Conservation (phyloP, 1,140 invertebrate genomes). For the Drosophila persimilis region DNA sequence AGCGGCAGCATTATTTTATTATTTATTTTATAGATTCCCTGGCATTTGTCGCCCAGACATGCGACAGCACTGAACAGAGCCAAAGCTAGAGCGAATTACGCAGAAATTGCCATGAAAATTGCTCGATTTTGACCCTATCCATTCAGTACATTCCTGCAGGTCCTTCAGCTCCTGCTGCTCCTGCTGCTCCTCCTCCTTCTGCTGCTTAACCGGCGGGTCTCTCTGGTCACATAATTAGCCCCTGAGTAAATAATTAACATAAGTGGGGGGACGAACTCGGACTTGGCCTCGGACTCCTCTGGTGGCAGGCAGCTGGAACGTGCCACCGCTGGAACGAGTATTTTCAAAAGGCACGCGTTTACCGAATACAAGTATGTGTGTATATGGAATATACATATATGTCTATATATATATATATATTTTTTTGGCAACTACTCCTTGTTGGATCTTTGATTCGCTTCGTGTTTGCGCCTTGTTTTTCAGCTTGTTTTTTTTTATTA, state of each 20-base stretch:
- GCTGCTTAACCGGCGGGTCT: neutral
- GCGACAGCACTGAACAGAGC: neutral
- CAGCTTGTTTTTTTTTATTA: conserved; percentile 24
- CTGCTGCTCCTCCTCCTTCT: too few species aligned
- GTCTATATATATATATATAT: neutral
- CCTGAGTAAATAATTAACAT: conserved; percentile 21
- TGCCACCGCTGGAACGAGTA: conserved; percentile 35
- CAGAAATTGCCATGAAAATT: conserved; percentile 1
- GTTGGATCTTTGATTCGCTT: too few species aligned
- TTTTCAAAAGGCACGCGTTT: neutral
- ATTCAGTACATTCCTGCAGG: too few species aligned
- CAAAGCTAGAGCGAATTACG: neutral
- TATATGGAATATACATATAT: conserved; percentile 4
- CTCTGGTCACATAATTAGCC: conserved; percentile 23
- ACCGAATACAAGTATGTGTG: conserved; percentile 4
- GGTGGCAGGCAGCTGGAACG: conserved; percentile 11
- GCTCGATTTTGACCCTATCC: too few species aligned
- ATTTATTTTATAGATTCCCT: conserved; percentile 23
- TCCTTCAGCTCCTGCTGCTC: too few species aligned
- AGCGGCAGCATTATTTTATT: conserved; percentile 13
- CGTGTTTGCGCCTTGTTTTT: conserved; percentile 7
- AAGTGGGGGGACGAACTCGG: conserved; percentile 8
- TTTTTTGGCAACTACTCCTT: conserved; percentile 16
- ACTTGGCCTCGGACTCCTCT: too few species aligned
- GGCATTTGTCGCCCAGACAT: conserved; percentile 20